Base-by-base conservation (phyloP, 2,888 invertebrate genomes). In the Amphipoea lucens region DNA sequence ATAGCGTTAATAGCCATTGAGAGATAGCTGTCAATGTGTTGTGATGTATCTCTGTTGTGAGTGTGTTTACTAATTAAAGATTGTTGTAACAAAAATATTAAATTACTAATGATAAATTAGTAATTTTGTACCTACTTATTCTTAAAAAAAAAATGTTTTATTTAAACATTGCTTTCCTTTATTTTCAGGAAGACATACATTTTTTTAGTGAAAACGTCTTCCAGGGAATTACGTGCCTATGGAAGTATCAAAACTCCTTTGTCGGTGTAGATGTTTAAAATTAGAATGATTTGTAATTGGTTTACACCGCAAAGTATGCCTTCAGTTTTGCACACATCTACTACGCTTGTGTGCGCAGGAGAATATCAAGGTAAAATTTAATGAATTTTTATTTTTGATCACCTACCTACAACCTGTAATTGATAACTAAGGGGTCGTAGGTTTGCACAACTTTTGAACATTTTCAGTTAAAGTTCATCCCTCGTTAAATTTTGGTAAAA, bases 261-360 rank as follows among this genome's bases (percentile, higher is more conserved):
- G 54, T 48, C 77, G 36, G 5, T n/a, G 74, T 85, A 86, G 6
- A 83, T 72, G 88, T 92, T 91, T 92, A 91, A 92, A 94, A 92
- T 93, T 92, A 94, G 93, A 94, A 92, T 93, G 94, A 93, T 92
- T 94, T 93, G 92, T 92, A 93, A 94, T 94, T 92, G 88, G 91
- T 87, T 90, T 82, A 81, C 86, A 91, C 90, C 92, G 88, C 88
- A 87, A 90, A 89, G 89, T 88, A 88, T 90, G 86, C 87, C 70
- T 73, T 73, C 51, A 60, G 78, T 48, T 40, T 36, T 71, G 54
- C 7, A 83, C n/a, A 88, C 74, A 84, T 83, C 29, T 29, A 63
- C 14, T 74, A 14, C 4, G 7, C 17, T 82, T 77, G 71, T 60
- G 65, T 74, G 29, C 48, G n/a, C 29, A 45, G 20, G 23, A 42